Evolutionary conservation across 37 sponge, comb jelly and placozoan genomes (phyloP).

Genomic region (Agelas oroides): DNA sequence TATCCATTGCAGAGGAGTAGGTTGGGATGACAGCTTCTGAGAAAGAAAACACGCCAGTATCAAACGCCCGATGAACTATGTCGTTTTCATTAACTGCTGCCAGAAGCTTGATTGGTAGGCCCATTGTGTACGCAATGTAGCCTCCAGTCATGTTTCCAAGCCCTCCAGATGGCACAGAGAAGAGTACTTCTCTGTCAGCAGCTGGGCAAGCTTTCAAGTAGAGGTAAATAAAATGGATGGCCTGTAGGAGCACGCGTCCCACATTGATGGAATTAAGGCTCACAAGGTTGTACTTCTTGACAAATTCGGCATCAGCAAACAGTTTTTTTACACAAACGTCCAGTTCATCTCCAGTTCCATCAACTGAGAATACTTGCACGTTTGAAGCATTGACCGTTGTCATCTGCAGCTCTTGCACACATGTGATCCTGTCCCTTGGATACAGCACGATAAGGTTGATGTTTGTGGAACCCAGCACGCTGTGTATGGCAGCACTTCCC

Average conservation of each 20-base stretch:
- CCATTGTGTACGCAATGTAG: slow-evolving; percentile 49
- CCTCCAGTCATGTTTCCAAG: slow-evolving; percentile 62
- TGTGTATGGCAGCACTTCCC: slow-evolving; percentile 74
- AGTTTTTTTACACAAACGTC: slow-evolving; percentile 42
- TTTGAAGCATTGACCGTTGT: slow-evolving; percentile 63
- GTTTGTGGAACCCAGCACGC: slow-evolving; percentile 29
- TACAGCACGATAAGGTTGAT: slow-evolving; percentile 58
- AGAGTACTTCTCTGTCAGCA: slow-evolving; percentile 41
- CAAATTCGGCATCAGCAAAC: slow-evolving; percentile 48
- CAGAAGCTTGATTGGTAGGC: slow-evolving; percentile 59
- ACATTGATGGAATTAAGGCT: slow-evolving; percentile 64
- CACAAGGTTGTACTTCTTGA: slow-evolving; percentile 47
- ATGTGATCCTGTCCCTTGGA: slow-evolving; percentile 51
- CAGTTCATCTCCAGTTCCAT: slow-evolving; percentile 58
- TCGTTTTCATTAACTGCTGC: slow-evolving; percentile 70
- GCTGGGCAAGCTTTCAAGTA: slow-evolving; percentile 60
- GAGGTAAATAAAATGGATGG: slow-evolving; percentile 62
- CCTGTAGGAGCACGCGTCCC: slow-evolving; percentile 70
- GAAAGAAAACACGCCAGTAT: not conserved
- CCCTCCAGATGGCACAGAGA: slow-evolving; percentile 72
- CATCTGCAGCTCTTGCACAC: slow-evolving; percentile 78
- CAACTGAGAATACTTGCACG: slow-evolving; percentile 43
- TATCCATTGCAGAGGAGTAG: slow-evolving; percentile 68
- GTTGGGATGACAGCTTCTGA: slow-evolving; percentile 32
- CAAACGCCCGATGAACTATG: slow-evolving; percentile 42